phyloP scores from a whole-genome alignment of 2,797 vertebrate species.

The Tragelaphus eurycerus region DNA sequence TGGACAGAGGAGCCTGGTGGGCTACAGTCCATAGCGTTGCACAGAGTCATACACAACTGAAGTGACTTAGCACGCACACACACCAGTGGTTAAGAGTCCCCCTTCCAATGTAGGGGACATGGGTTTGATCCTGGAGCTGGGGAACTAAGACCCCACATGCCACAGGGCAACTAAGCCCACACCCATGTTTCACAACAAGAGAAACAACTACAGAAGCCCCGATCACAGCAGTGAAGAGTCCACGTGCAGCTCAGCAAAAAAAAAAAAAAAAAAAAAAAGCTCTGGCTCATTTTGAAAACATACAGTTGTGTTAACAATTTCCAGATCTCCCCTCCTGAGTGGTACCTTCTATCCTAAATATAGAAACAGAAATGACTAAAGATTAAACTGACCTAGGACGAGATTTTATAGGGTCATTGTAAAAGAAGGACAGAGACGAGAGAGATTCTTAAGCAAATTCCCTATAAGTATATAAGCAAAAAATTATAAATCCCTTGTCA shows the following conservation, averaged over 20 bases:
- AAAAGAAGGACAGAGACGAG: not conserved
- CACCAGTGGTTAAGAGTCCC: not conserved
- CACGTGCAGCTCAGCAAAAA: not conserved
- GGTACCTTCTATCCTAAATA: not conserved
- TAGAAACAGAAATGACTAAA: not conserved
- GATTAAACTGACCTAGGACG: not conserved
- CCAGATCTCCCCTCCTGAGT: not conserved
- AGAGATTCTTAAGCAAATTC: not conserved
- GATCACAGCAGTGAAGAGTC: not conserved
- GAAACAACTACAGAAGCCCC: not conserved
- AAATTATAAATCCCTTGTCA: not conserved
- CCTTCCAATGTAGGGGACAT: not conserved
- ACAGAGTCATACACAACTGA: not conserved
- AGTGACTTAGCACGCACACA: fast-evolving
- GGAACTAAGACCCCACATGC: not conserved
- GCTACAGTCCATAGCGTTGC: not conserved
- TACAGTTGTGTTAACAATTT: not conserved
- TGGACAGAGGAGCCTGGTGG: not conserved
- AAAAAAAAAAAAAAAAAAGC: not conserved
- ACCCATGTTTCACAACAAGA: not conserved
- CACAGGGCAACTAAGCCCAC: not conserved
- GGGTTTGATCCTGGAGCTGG: not conserved
- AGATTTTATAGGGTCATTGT: not conserved
- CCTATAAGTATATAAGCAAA: not conserved
- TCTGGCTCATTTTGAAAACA: not conserved